phyloP scores from a whole-genome alignment of 2,797 vertebrate species.

The Acanthurus leucopareius region DNA sequence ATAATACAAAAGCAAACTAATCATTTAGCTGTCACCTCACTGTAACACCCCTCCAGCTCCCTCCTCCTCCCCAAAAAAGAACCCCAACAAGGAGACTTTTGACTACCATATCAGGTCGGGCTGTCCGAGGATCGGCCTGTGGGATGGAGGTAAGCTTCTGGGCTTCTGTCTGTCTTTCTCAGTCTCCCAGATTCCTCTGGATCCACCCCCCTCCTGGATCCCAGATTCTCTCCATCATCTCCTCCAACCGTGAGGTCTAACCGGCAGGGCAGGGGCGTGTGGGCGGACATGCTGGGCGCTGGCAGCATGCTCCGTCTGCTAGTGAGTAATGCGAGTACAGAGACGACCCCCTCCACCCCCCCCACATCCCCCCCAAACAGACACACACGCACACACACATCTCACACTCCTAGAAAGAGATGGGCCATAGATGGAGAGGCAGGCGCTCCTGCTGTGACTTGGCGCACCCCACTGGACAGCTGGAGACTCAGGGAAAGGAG shows the following conservation, averaged over 20 bases:
- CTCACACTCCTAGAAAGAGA: constrained; percentile 81
- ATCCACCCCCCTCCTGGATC: constrained; percentile 82
- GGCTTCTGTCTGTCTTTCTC: constrained; percentile 70
- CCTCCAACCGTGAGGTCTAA: constrained; percentile 90
- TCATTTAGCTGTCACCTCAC: constrained; percentile 60
- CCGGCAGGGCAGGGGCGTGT: constrained; percentile 89
- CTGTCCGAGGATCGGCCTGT: constrained; percentile 78
- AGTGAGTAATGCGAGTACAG: constrained; percentile 85
- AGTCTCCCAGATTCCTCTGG: constrained; percentile 85
- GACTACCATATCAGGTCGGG: constrained; percentile 80
- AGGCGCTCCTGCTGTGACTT: constrained; percentile 97
- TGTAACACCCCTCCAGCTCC: constrained; percentile 50
- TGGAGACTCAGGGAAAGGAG: constrained; percentile 91
- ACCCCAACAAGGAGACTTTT: constrained; percentile 79
- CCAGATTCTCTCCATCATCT: constrained; percentile 88
- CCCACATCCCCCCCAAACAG: constrained; percentile 1
- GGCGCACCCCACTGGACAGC: constrained; percentile 95
- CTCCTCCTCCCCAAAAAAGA: constrained; percentile 22
- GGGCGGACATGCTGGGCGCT: constrained; percentile 90
- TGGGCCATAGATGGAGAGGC: constrained; percentile 87
- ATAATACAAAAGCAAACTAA: constrained; percentile 60
- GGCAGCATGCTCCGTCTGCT: constrained; percentile 91
- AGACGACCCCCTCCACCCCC: constrained; percentile 57
- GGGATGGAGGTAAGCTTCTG: constrained; percentile 75
- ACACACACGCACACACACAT: constrained; percentile 42